Percentiles rank a stretch among this genome's conserved stretches.
Conservation (phyloP, 2,888 invertebrate genomes). For the Acronicta leporina region DNA sequence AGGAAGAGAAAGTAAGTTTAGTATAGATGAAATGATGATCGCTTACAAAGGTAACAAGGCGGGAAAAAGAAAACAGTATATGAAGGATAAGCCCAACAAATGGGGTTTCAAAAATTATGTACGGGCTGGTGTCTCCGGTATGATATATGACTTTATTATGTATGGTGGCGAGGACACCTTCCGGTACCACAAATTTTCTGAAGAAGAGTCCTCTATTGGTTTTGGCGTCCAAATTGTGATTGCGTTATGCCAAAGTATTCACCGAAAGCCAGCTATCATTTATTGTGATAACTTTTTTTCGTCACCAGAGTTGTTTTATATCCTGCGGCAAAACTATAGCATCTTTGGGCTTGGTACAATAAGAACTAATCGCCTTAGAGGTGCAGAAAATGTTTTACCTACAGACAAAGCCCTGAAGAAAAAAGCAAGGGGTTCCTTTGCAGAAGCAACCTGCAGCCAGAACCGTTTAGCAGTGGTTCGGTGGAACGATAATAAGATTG, state of each 20-base stretch:
- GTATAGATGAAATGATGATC: background rate
- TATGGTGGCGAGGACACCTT: constrained; percentile 29
- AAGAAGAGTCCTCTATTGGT: constrained; percentile 5
- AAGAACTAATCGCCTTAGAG: constrained; percentile 16
- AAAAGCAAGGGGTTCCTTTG: constrained; percentile 30
- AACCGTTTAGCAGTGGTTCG: constrained; percentile 21
- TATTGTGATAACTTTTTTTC: constrained; percentile 44
- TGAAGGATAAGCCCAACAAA: constrained; percentile 36
- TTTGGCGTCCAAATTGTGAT: constrained; percentile 58
- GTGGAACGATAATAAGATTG: constrained; percentile 28
- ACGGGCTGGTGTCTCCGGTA: constrained; percentile 59
- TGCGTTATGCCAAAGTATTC: constrained; percentile 28
- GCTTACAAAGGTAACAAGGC: background rate
- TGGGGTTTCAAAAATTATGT: constrained; percentile 67
- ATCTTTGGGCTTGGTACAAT: constrained; percentile 34
- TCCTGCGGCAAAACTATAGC: constrained; percentile 50
- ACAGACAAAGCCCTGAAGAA: constrained; percentile 50
- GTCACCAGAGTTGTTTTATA: constrained; percentile 23
- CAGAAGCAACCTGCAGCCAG: too few relatives aligned
- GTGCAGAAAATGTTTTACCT: constrained; percentile 39
- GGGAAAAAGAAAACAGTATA: background rate
- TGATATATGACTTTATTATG: constrained; percentile 64
- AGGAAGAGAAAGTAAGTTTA: too few relatives aligned
- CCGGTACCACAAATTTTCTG: constrained; percentile 8
- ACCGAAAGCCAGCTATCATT: constrained; percentile 19